Percentiles rank a stretch among this genome's conserved stretches.
phyloP scores from a whole-genome alignment of 2,888 invertebrate species.

The Hypomecis punctinalis region DNA sequence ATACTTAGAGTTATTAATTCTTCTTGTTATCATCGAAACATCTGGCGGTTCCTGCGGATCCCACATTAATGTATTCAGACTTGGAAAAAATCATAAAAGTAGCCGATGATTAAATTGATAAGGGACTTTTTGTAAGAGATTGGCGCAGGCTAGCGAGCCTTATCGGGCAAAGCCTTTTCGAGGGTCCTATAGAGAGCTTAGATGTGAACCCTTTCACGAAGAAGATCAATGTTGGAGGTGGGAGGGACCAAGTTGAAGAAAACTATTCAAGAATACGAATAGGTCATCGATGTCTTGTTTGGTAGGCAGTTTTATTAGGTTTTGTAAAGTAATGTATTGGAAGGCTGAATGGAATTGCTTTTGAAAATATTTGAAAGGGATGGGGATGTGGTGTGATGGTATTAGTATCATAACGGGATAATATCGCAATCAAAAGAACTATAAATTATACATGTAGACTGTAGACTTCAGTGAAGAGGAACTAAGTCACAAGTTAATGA shows the following conservation, averaged over 20 bases:
- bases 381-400: background rate
- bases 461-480: no score
- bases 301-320: constrained; percentile 1
- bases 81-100: constrained; percentile 49
- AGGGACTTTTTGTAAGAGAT: constrained; percentile 64
- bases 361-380: background rate
- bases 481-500: no score
- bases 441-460: no score
- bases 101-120: constrained; percentile 76
- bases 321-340: constrained; percentile 3
- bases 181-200: constrained; percentile 64
- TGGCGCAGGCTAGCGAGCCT: constrained; percentile 62
- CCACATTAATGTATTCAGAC: constrained; percentile 53
- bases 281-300: constrained; percentile 4
- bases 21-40: constrained; percentile 49
- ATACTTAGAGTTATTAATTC: constrained; percentile 67
- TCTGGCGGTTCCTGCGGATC: constrained; percentile 48
- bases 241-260: constrained; percentile 39
- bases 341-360: background rate
- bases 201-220: constrained; percentile 71
- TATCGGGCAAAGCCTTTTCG: constrained; percentile 71
- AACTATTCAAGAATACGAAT: constrained; percentile 10
- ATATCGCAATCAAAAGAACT: background rate
- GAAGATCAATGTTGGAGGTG: constrained; percentile 64
- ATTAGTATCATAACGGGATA: no score